A percentile compares a stretch with the other conserved stretches of the same genome.
Evolutionary conservation across 2,888 invertebrate genomes (phyloP).

Genomic region (Athalia circularis): DNA sequence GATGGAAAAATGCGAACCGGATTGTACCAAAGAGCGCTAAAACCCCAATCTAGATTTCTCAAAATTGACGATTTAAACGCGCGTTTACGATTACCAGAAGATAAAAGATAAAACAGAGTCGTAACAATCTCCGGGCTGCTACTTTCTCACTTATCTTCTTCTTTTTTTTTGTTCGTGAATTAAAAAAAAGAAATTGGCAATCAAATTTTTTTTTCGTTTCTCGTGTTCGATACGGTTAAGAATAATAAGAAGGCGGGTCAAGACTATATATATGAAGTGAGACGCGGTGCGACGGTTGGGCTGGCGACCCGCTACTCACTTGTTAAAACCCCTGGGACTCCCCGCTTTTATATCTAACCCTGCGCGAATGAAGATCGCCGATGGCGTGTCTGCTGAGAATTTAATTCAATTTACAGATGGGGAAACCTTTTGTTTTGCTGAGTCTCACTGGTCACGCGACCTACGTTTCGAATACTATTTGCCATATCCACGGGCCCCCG

Average conservation of each 20-base stretch:
- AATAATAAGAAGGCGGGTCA: conserved; percentile 39
- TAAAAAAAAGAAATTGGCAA: no score
- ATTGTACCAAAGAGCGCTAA: neutral
- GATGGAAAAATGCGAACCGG: neutral
- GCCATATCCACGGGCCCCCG: conserved; percentile 31
- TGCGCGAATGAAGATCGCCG: conserved; percentile 56
- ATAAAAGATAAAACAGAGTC: no score
- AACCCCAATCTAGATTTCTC: neutral
- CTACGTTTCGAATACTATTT: conserved; percentile 32
- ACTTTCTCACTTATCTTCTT: neutral
- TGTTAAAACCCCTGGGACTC: conserved; percentile 54
- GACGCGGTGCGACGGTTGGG: conserved; percentile 68
- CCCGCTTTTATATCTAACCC: conserved; percentile 66
- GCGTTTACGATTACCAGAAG: no score
- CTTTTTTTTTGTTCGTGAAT: neutral
- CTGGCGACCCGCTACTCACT: conserved; percentile 71
- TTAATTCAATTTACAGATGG: conserved; percentile 72
- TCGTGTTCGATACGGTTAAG: conserved; percentile 46
- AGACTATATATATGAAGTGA: conserved; percentile 66
- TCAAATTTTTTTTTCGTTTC: no score
- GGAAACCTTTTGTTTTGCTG: conserved; percentile 72
- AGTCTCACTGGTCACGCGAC: conserved; percentile 71
- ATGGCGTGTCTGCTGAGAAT: conserved; percentile 70
- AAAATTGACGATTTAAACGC: neutral
- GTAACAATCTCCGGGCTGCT: no score